Evolutionary conservation across 2,113 vertebrate species (phyloP).

Genomic region (Megalops atlanticus): DNA sequence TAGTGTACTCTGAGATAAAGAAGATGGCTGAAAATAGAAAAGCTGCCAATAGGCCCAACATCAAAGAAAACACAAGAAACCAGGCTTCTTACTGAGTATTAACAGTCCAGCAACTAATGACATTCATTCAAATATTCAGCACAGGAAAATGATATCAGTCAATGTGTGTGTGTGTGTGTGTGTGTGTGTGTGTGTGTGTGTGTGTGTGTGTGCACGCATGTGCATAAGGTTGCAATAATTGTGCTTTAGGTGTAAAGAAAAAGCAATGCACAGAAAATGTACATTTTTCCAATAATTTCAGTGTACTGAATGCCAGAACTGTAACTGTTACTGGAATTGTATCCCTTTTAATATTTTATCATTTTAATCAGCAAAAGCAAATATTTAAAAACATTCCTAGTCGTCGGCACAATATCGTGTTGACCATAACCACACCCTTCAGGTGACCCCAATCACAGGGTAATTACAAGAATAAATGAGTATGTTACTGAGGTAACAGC

Average conservation of each 20-base stretch:
- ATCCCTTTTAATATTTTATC: neutral
- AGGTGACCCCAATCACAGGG: neutral
- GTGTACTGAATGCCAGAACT: neutral
- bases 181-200: no score
- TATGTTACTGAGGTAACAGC: neutral
- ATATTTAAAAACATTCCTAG: neutral
- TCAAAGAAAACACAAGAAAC: neutral
- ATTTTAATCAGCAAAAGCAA: neutral
- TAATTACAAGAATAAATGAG: neutral
- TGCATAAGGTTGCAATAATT: no score
- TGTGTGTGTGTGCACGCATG: no score
- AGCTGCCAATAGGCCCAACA: neutral
- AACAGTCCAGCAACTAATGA: neutral
- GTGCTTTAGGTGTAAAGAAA: no score
- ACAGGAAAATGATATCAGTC: no score
- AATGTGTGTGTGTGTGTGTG: no score
- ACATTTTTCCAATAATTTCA: neutral
- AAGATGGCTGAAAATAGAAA: neutral
- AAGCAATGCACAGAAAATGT: neutral
- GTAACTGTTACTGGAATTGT: neutral
- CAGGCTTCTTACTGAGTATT: neutral
- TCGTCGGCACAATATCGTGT: neutral
- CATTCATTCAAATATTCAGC: no score
- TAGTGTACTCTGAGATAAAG: neutral
- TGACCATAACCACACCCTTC: neutral